Evolutionary conservation across 1,140 invertebrate species (phyloP).

Genomic region (Aphelinus atriplicis): DNA sequence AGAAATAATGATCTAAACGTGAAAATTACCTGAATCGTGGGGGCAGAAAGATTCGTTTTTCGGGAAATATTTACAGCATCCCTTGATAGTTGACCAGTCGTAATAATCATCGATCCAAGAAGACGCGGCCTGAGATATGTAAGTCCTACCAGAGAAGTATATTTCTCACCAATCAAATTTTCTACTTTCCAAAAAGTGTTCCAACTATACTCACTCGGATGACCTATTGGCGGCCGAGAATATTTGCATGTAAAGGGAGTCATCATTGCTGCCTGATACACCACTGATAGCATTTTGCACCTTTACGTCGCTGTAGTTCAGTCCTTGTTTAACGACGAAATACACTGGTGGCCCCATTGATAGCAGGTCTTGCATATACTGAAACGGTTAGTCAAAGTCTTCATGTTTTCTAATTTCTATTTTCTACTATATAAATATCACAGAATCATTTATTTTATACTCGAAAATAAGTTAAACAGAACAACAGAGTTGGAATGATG

Average conservation of each 20-base stretch:
- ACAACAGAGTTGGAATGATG: too few relatives aligned
- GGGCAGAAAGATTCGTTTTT: constrained; percentile 77
- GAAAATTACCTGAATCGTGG: constrained; percentile 53
- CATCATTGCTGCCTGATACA: constrained; percentile 77
- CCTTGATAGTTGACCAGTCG: constrained; percentile 77
- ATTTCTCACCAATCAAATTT: too few relatives aligned
- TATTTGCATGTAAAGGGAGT: constrained; percentile 88
- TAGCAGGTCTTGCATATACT: constrained; percentile 85
- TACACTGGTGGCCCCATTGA: constrained; percentile 96
- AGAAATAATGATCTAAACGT: not conserved
- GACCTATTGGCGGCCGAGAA: constrained; percentile 73
- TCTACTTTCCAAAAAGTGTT: too few relatives aligned
- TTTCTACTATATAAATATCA: too few relatives aligned
- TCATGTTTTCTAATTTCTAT: too few relatives aligned
- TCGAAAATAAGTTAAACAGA: too few relatives aligned
- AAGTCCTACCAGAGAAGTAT: constrained; percentile 70
- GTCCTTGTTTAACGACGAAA: constrained; percentile 88
- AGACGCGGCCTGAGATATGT: constrained; percentile 85
- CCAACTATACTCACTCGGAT: constrained; percentile 4
- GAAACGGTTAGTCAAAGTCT: constrained; percentile 12
- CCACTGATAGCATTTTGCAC: constrained; percentile 92
- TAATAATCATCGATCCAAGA: constrained; percentile 98
- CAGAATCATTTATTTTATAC: too few relatives aligned
- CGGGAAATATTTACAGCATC: constrained; percentile 69
- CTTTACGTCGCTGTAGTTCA: constrained; percentile 78